Evolutionary conservation across 1,140 invertebrate species (phyloP), one percentile per base, ranked within the genome.

Genomic region (Chrysoperla carnea): DNA sequence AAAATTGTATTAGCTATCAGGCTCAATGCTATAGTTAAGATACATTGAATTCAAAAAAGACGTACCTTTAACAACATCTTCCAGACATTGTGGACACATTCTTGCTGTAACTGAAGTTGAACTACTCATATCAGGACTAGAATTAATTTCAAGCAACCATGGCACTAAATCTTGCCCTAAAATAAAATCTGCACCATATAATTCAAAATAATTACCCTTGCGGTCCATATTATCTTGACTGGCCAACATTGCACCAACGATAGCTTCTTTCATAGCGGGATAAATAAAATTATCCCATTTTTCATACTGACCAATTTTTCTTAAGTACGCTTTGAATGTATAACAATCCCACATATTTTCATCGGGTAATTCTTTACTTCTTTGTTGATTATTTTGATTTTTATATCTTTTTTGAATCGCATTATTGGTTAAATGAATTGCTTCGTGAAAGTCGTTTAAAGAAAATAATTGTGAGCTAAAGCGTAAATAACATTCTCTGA

Each of bases 151-250:
- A 47, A 96, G 85, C 0, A 94, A 63, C 86, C 88, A 93, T 0
- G 88, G 86, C 39, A 76, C 78, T 49, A 84, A 85, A 58, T 93
- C 85, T 45, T 91, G 84, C 42, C 81, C 82, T 29, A 83, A 59
- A 81, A 94, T 91, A 57, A 93, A 94, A 63, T 94, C 90, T 2
- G 89, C 89, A 35, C 90, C 90, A 51, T 90, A 94, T 5, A 94
- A 61, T 61, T 96, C 90, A 61, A 92, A 96, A 43, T 82, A 84
- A 50, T 90, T 90, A 51, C 80, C 83, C 38, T 86, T 66, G 15
- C 81, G 71, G 53, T 92, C 87, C 73, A 93, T 85, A 1, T 74
- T 70, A 36, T 85, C 81, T 52, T 93, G 88, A 37, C 85, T 84
- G 0, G 84, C 81, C 28, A 93, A 61, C 61, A 94, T 73, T 4